Conservation (phyloP, 2,113 vertebrate genomes). For the Dinomys branickii region DNA sequence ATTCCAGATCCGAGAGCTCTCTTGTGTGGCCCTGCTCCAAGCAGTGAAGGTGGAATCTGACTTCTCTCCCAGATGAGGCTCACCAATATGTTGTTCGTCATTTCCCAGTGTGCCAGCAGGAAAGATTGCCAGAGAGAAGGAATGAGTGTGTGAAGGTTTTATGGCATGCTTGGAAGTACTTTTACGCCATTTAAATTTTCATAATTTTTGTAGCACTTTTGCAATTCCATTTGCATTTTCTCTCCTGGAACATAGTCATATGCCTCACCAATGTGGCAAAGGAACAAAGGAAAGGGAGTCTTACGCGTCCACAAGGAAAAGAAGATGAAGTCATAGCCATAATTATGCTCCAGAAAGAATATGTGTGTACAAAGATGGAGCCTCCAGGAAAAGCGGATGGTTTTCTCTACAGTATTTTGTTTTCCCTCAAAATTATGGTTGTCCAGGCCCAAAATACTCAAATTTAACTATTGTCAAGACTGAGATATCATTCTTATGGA, state of each 20-base stretch:
- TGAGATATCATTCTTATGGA: background rate
- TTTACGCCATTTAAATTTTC: background rate
- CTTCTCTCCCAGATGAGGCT: background rate
- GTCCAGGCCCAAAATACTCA: background rate
- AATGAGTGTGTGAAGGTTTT: background rate
- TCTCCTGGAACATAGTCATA: background rate
- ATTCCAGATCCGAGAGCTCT: background rate
- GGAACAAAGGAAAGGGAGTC: background rate
- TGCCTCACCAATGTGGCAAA: background rate
- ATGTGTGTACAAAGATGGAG: background rate
- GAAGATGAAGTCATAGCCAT: background rate
- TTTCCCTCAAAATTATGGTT: background rate
- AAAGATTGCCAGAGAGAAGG: no score
- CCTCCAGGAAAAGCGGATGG: background rate
- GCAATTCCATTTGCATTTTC: background rate
- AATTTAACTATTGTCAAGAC: background rate
- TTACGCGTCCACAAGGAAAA: background rate
- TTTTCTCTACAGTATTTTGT: conserved; percentile 8
- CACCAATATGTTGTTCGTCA: background rate
- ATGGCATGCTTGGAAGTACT: background rate
- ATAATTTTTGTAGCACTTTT: background rate
- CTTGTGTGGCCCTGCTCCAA: background rate
- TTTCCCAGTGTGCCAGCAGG: background rate
- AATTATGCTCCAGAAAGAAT: background rate
- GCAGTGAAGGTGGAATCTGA: background rate